These are phyloP conservation scores for Spodoptera frugiperda DNA, from an alignment of 1,140 invertebrate species.

Conservation along the genomic window DNA sequence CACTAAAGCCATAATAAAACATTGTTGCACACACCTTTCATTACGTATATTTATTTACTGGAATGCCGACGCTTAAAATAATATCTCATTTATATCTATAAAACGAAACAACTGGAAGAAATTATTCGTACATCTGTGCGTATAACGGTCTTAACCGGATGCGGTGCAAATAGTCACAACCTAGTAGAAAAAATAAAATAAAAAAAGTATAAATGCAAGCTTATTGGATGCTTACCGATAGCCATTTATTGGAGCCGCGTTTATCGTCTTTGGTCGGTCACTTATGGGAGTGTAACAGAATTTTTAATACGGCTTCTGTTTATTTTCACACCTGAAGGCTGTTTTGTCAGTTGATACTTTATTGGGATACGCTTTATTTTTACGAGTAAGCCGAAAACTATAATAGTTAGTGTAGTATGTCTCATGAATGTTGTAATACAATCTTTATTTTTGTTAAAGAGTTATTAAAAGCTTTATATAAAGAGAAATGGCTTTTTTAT, in stretches of 20 bases:
- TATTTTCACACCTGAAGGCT: no score
- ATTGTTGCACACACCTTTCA: no score
- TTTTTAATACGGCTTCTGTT: neutral
- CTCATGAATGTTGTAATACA: no score
- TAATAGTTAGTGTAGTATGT: no score
- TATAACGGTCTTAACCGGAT: constrained; percentile 58
- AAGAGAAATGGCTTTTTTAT: no score
- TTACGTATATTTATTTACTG: no score
- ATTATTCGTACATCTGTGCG: constrained; percentile 43
- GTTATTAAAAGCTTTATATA: no score
- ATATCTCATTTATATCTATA: neutral
- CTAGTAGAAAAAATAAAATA: neutral
- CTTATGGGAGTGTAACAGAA: neutral
- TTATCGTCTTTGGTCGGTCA: constrained; percentile 16
- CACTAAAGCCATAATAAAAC: no score
- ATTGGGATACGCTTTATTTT: no score
- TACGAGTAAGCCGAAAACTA: no score
- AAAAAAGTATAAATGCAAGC: constrained; percentile 17
- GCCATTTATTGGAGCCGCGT: constrained; percentile 21
- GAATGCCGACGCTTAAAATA: neutral
- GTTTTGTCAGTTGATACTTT: no score
- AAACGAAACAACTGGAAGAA: constrained; percentile 1
- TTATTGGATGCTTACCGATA: constrained; percentile 42
- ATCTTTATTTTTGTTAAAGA: no score
- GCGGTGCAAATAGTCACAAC: constrained; percentile 36